Base-by-base conservation (phyloP, 2,113 vertebrate genomes). In the Struthio camelus region DNA sequence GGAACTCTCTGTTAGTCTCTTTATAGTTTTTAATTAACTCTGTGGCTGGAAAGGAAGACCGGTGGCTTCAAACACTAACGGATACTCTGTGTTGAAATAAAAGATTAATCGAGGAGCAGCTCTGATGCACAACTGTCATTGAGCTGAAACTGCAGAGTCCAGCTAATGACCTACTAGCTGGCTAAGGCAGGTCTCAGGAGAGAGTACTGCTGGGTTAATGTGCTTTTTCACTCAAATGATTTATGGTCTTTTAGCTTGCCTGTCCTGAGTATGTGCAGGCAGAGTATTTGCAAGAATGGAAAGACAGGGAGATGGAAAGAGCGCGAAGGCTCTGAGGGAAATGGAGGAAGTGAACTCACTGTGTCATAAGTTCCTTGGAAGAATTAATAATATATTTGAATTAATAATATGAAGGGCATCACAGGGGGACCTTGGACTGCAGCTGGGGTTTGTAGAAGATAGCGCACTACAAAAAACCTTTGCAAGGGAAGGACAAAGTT, bases 81-180 rank as follows among this genome's bases (percentile, higher is more conserved):
- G 83, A 44, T 40, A 42, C 66, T 36, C 59, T 48, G 42, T 69
- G 85, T 9, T 71, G 65, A 75, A 92, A 91, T 67, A 42, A 80
- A 93, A 90, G 79, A 92, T 93, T 51, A 67, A 94, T 91, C 48
- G 34, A n/a, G 66, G 22, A 88, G 77, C 13, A 24, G 59, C 64
- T 77, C 6, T 67, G 67, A 34, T 16, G 46, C 18, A 0, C 44
- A 83, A 77, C 69, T 79, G 48, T 10, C 77, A 53, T 51, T 1
- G 80, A 64, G 69, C 48, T 28, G 62, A 62, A 76, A 2, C 46
- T 36, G 77, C 62, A 24, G 38, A 78, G 67, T 46, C 48, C 73
- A 78, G 36, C 71, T 92, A 67, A 97, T 91, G 91, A 77, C 44
- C 84, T 23, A 6, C 40, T 8, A 15, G 62, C 48, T 76, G 89